A percentile compares a stretch with the other conserved stretches of the same genome.
Conservation (phyloP, 2,113 vertebrate genomes). For the Brachypteracias leptosomus region DNA sequence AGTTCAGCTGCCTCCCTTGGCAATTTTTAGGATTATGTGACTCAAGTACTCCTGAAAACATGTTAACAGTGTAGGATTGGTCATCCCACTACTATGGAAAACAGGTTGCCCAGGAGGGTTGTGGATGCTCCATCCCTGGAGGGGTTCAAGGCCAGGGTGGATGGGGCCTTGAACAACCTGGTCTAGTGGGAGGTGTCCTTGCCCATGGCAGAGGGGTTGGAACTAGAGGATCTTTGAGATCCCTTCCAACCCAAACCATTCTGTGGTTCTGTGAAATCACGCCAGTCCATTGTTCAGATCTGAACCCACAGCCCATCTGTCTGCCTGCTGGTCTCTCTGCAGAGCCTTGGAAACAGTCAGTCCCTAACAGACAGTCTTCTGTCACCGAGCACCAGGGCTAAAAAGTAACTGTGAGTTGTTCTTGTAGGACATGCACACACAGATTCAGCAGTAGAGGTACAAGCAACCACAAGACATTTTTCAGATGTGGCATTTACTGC, state of each 20-base stretch:
- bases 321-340: background rate
- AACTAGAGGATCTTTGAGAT: too few species aligned
- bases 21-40: background rate
- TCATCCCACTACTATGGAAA: background rate
- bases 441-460: background rate
- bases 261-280: background rate
- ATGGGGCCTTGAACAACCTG: too few species aligned
- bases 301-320: rapidly evolving
- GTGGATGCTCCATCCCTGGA: too few species aligned
- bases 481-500: rapidly evolving
- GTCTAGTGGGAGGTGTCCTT: too few species aligned
- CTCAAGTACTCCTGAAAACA: background rate
- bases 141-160: too few species aligned
- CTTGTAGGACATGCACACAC: background rate
- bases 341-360: background rate
- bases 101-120: too few species aligned
- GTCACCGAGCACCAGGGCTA: background rate
- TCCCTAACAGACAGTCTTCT: background rate
- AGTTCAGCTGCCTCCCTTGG: background rate
- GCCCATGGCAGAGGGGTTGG: too few species aligned
- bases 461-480: rapidly evolving
- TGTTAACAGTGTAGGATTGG: rapidly evolving
- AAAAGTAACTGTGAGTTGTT: background rate
- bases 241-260: too few species aligned
- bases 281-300: background rate